Evolutionary conservation across 2,888 invertebrate species (phyloP), one percentile per base, ranked within the genome.

Genomic region (Napeogenes sylphis): DNA sequence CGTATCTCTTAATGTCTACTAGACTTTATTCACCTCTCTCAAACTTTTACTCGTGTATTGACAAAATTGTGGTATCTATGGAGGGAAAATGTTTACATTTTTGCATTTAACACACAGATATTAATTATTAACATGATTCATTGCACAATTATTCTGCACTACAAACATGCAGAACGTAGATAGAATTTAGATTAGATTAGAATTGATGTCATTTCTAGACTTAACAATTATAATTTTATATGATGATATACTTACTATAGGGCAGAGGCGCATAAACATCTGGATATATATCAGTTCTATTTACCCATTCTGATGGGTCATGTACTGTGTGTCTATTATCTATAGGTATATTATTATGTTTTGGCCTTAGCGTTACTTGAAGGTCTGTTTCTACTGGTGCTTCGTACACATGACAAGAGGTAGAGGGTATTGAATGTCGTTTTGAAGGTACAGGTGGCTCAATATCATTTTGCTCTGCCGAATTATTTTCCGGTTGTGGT

Each of bases 221-320:
- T 12, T 42, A 42, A 42, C 12, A 42, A 3, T 42, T 3, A 8
- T 42, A 42, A 38, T 4, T 38, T 3, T 38, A 1, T 3, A 8
- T 55, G 6, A 10, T 35, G 30, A 42, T 56, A 6, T 60, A 95
- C 95, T 94, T 92, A 95, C 95, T 95, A 87, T 94, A 94, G 64
- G 94, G 94, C 72, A 93, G 91, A 71, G 94, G 94, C 69, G 94
- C 94, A 82, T 95, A 95, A 72, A 96, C 92, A 80, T 94, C 92
- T 66, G 95, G 94, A 84, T 94, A 92, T 79, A 92, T 92, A 71
- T 92, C 80, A 45, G 88, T 85, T 73, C 90, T 84, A 71, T 89
- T 90, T 61, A 75, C 82, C 90, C 90, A 90, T 64, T 87, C 83
- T 13, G 80, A 75, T 64, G 83, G 76, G 55, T 89, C 88, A 65